Base-by-base conservation (phyloP, 1,140 invertebrate species). In the Tetramorium alpestre region DNA sequence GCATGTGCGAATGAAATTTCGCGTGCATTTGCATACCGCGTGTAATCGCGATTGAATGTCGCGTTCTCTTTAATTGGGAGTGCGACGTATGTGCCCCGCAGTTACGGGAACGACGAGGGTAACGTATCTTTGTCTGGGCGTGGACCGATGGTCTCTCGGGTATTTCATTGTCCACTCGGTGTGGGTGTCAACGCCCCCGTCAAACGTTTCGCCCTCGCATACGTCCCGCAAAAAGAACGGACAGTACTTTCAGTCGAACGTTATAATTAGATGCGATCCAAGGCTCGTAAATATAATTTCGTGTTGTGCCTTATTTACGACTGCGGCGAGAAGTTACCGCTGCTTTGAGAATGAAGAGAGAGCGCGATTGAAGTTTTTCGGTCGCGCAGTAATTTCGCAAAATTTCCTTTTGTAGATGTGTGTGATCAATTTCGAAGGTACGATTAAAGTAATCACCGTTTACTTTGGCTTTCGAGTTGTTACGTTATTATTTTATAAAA, bases 121-220 rank as follows among this genome's bases (percentile, higher is more conserved):
- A 49, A 72, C 86, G 88, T 89, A 92, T 76, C 80, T 84, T 67
- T 88, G 89, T 87, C 85, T 92, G 91, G 91, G 90, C 93, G 93
- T 91, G 86, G 87, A 91, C 64, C 90, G 87, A 88, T 89, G 87
- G 92, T 94, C 93, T 93, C 85, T 87, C 70, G 89, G 86, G 84
- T 89, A 90, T 92, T 92, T 93, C 93, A 94, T 94, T 94, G 94
- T 94, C 92, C 94, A 91, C 87, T 73, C 84, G 62, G 89, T 90
- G 93, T 95, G 92, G 94, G 94, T 94, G 94, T 94, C 92, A 92
- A 95, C 94, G 94, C 93, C 94, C 93, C 93, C 94, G 92, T 94
- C 94, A 92, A 84, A 92, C 85, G 62, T 89, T 89, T 91, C 88
- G 88, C 91, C 88, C 77, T 77, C 80, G 69, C 86, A 90, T 41